A percentile compares a stretch with the other conserved stretches of the same genome.
These are phyloP conservation scores for Cynopterus sphinx DNA, from an alignment of 2,797 vertebrate species.

Conservation along the genomic window DNA sequence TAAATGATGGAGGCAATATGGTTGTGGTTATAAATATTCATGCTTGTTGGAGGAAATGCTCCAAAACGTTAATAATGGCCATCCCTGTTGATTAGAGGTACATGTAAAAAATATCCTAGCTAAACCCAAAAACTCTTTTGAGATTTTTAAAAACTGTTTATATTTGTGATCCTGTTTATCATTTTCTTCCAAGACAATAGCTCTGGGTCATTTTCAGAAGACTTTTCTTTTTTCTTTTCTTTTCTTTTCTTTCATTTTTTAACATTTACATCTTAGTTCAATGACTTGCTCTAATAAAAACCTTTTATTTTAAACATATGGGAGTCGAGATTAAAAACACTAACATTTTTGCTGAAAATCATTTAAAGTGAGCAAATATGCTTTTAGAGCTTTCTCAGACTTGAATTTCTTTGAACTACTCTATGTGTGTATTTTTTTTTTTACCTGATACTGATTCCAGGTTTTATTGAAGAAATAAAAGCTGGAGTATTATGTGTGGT, in stretches of 20 bases:
- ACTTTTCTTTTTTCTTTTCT: neutral
- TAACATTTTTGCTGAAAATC: slow-evolving; percentile 60
- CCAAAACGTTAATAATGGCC: neutral
- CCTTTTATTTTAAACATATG: slow-evolving; percentile 76
- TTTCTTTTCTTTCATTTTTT: neutral
- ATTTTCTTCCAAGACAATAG: slow-evolving; percentile 23
- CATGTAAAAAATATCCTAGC: neutral
- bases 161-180: slow-evolving; percentile 11
- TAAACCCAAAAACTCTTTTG: neutral
- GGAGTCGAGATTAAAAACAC: slow-evolving; percentile 62
- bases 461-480: slow-evolving; percentile 50
- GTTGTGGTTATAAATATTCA: slow-evolving; percentile 60
- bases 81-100: neutral
- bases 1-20: neutral
- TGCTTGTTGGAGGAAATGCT: slow-evolving; percentile 7
- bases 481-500: neutral
- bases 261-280: slow-evolving; percentile 57
- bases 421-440: neutral
- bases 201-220: slow-evolving; percentile 27
- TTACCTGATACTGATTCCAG: slow-evolving; percentile 42
- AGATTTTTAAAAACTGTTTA: slow-evolving; percentile 44
- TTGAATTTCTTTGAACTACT: slow-evolving; percentile 65
- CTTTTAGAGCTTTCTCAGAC: slow-evolving; percentile 59
- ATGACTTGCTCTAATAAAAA: slow-evolving; percentile 56
- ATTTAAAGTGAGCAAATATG: slow-evolving; percentile 66